These are phyloP conservation scores for Geophilus truncorum DNA, from an alignment of 2,888 invertebrate species.

Conservation along the genomic window DNA sequence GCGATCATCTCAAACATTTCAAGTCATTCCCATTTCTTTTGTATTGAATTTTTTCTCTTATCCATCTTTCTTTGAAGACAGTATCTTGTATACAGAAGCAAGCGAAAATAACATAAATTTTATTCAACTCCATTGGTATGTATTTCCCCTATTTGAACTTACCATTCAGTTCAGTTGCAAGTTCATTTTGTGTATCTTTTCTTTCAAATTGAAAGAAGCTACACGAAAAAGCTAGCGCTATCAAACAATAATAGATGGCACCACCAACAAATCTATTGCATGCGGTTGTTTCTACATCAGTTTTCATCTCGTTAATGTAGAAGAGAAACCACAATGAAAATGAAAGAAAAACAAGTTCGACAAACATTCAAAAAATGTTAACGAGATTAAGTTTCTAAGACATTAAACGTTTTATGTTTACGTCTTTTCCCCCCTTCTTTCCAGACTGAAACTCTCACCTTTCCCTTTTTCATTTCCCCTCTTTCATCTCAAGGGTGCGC, in stretches of 20 bases:
- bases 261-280: not conserved
- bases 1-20: not conserved
- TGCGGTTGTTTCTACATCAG: not conserved
- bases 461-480: not conserved
- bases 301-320: not conserved
- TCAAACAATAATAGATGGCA: constrained; percentile 9
- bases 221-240: not conserved
- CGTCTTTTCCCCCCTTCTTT: not conserved
- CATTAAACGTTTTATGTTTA: not conserved
- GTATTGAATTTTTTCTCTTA: not conserved
- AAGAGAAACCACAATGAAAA: not conserved
- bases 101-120: not conserved
- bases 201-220: too few relatives aligned
- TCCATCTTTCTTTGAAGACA: not conserved
- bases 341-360: not conserved
- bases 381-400: not conserved
- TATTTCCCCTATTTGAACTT: too few relatives aligned
- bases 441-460: not conserved
- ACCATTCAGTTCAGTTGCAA: too few relatives aligned
- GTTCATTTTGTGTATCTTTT: too few relatives aligned
- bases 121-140: not conserved
- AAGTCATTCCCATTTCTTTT: not conserved
- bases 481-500: not conserved
- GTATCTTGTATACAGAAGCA: not conserved
- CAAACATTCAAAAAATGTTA: not conserved